These are phyloP conservation scores for Pyrrhia umbra DNA, from an alignment of 2,888 invertebrate species.

Conservation along the genomic window DNA sequence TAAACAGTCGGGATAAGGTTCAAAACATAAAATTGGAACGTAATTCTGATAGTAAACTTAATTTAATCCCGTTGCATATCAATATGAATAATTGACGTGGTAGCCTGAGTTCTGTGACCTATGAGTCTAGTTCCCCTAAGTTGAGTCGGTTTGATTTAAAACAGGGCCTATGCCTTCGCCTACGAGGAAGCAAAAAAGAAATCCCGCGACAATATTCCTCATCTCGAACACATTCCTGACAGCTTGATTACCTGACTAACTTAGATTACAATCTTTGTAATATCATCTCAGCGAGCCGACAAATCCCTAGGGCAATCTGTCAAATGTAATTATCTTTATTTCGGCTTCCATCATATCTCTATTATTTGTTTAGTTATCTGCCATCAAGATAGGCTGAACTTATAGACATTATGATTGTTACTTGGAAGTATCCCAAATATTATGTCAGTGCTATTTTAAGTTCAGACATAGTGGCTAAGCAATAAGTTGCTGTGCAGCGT, in stretches of 20 bases:
- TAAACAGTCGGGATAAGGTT: background rate
- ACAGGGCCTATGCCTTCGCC: background rate
- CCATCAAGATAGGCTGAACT: background rate
- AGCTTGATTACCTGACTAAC: constrained; percentile 3
- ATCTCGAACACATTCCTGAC: background rate
- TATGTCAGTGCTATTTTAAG: background rate
- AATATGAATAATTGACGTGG: no score
- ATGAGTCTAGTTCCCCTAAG: no score
- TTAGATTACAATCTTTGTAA: constrained; percentile 37
- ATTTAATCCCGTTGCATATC: no score
- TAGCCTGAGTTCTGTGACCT: no score
- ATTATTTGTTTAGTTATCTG: constrained; percentile 28
- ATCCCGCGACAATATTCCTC: background rate
- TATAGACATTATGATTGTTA: background rate
- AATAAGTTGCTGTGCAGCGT: no score
- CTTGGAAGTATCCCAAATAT: background rate
- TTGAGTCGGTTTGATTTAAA: background rate
- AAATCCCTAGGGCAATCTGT: constrained; percentile 44
- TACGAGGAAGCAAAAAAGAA: background rate
- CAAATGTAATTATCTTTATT: constrained; percentile 52
- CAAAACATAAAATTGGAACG: background rate
- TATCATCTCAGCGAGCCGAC: constrained; percentile 35
- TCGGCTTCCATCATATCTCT: constrained; percentile 33
- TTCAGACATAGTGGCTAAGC: no score
- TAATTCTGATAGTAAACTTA: no score